phyloP scores from a whole-genome alignment of 2,113 vertebrate genomes.

The Thunnus thynnus region DNA sequence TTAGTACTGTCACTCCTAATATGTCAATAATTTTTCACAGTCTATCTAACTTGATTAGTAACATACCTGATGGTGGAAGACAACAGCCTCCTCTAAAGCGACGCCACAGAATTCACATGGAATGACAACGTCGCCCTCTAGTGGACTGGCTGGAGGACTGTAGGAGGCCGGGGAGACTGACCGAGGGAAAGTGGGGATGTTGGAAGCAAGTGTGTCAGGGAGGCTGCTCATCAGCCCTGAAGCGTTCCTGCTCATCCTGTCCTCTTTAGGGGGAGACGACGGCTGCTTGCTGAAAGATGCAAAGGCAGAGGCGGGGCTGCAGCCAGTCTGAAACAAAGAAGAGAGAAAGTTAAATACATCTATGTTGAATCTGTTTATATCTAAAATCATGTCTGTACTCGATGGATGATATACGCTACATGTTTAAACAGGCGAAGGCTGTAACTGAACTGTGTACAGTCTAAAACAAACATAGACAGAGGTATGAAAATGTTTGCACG shows the following conservation, averaged over 20 bases:
- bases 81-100: slow-evolving; percentile 90
- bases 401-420: slow-evolving; percentile 45
- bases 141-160: slow-evolving; percentile 75
- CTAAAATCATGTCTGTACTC: slow-evolving; percentile 15
- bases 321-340: slow-evolving; percentile 89
- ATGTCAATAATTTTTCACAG: not conserved
- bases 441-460: slow-evolving; percentile 84
- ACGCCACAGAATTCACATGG: slow-evolving; percentile 97
- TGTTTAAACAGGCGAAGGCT: slow-evolving; percentile 85
- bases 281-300: slow-evolving; percentile 89
- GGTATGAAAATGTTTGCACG: not conserved
- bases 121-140: slow-evolving; percentile 87
- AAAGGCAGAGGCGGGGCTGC: slow-evolving; percentile 91
- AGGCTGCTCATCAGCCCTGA: slow-evolving; percentile 68
- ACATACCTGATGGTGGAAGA: slow-evolving; percentile 96
- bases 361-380: not conserved
- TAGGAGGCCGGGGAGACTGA: slow-evolving; percentile 78
- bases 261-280: slow-evolving; percentile 76
- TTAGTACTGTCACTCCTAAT: too few relatives aligned
- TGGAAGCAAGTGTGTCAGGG: slow-evolving; percentile 78
- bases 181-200: slow-evolving; percentile 81
- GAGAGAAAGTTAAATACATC: not conserved
- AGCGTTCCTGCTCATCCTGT: slow-evolving; percentile 64
- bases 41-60: not conserved
- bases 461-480: slow-evolving; percentile 69